These are phyloP conservation scores for Falco naumanni DNA, from an alignment of 2,797 vertebrate genomes.

Conservation along the genomic window DNA sequence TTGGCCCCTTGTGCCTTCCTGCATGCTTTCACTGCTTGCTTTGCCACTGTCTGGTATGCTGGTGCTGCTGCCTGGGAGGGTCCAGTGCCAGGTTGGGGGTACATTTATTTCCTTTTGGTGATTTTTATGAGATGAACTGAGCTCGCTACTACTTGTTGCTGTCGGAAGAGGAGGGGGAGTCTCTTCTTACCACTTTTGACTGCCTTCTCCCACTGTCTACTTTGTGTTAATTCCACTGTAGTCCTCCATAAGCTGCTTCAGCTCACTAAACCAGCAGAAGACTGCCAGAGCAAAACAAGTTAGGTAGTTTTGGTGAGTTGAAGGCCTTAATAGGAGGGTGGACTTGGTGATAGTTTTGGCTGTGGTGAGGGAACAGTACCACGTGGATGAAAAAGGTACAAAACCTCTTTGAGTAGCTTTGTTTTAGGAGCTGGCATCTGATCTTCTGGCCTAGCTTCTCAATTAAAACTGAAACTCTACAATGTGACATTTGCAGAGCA, in stretches of 20 bases:
- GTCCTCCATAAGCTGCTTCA: neutral
- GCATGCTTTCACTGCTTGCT: fast-evolving
- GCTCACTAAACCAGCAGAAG: neutral
- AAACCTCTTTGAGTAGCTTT: neutral
- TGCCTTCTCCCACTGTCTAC: neutral
- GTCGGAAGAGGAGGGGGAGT: neutral
- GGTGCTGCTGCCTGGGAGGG: neutral
- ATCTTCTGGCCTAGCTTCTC: neutral
- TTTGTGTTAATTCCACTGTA: neutral
- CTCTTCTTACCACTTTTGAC: neutral
- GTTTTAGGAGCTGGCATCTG: neutral
- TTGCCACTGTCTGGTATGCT: neutral
- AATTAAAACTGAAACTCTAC: neutral
- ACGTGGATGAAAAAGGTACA: neutral
- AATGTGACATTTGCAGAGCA: neutral
- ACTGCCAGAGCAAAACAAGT: neutral
- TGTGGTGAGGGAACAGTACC: neutral
- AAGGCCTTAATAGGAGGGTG: neutral
- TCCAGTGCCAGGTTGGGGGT: neutral
- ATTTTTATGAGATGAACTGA: neutral
- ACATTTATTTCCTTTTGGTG: neutral
- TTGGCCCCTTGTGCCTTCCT: neutral
- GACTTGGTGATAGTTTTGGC: neutral
- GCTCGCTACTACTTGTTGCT: neutral
- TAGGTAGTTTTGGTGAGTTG: neutral